A percentile compares a stretch with the other conserved stretches of the same genome.
phyloP scores from a whole-genome alignment of 2,797 vertebrate genomes.

The Pseudopleuronectes americanus region DNA sequence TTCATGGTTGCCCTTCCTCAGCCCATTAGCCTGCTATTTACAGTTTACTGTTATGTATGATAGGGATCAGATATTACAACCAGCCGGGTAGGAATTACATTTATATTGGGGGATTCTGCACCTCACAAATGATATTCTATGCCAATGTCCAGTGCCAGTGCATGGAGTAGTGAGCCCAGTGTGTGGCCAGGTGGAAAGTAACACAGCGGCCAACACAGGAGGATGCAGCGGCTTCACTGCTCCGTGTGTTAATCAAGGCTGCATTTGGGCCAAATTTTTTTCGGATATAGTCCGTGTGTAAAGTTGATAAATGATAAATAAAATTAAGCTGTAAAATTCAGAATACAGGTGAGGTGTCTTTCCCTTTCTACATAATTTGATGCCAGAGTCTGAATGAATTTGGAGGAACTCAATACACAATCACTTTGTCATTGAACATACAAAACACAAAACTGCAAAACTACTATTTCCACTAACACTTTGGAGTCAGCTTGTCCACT shows the following conservation, averaged over 20 bases:
- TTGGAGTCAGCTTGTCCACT: not conserved
- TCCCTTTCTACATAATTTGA: too few species aligned
- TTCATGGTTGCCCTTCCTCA: not conserved
- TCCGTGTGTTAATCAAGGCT: not conserved
- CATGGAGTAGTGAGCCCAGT: not conserved
- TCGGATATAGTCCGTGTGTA: too few species aligned
- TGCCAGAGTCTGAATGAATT: not conserved
- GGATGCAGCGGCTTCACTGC: not conserved
- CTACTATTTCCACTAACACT: not conserved
- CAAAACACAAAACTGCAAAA: not conserved
- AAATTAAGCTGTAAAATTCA: too few species aligned
- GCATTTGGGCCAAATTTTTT: not conserved
- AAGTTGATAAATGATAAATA: too few species aligned
- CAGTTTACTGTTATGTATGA: not conserved
- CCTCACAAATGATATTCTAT: not conserved
- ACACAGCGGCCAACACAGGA: not conserved
- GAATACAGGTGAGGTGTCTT: too few species aligned
- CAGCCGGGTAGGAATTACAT: too few species aligned
- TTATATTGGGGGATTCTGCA: not conserved
- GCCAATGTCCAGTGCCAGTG: not conserved
- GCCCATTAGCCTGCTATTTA: conserved; percentile 10
- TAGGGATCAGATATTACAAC: conserved; percentile 4
- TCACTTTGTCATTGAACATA: not conserved
- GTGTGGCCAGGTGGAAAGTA: not conserved
- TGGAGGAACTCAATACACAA: not conserved